Percentiles rank a stretch among this genome's conserved stretches.
These are phyloP conservation scores for Sitta europaea DNA, from an alignment of 2,113 vertebrate genomes.

Conservation along the genomic window DNA sequence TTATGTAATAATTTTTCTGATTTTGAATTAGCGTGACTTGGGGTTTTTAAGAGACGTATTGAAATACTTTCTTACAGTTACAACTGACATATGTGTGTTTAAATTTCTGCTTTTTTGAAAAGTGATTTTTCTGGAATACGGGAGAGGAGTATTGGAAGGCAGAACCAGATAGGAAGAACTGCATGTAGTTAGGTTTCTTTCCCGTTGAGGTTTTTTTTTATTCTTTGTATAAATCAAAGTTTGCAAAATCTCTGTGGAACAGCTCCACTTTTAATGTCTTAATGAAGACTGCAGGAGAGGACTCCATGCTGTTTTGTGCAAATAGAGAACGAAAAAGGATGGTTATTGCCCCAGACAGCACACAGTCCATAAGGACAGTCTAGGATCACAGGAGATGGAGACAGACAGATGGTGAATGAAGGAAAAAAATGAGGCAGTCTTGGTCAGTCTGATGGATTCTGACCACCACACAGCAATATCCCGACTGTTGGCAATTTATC, in stretches of 20 bases:
- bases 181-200: neutral
- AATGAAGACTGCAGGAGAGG: neutral
- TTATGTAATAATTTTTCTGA: neutral
- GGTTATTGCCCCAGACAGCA: neutral
- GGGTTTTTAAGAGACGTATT: neutral
- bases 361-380: neutral
- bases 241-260: neutral
- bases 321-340: neutral
- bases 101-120: neutral
- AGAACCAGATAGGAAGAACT: neutral
- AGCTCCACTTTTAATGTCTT: neutral
- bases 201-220: neutral
- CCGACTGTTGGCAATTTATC: neutral
- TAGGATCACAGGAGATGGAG: neutral
- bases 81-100: neutral
- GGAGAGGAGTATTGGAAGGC: neutral
- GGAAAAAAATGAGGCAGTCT: neutral
- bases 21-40: neutral
- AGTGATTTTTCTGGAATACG: neutral
- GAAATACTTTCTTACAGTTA: neutral
- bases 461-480: neutral
- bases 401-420: constrained; percentile 19
- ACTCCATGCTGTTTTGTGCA: neutral
- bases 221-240: neutral
- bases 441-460: constrained; percentile 5